phyloP scores from a whole-genome alignment of 2,888 invertebrate genomes.

The Drosophila gaucha region DNA sequence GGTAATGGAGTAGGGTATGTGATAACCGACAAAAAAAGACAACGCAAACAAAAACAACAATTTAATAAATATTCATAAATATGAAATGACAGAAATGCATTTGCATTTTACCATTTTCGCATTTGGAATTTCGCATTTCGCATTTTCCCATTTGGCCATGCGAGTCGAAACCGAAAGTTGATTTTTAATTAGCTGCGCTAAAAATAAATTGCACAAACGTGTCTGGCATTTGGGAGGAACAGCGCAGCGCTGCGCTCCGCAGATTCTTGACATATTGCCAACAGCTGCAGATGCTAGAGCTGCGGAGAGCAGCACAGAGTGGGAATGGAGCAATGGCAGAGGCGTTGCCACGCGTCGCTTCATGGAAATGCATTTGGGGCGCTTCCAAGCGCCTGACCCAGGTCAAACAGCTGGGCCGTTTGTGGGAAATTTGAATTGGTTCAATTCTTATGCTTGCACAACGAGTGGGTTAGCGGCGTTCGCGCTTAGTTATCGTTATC shows the following conservation, averaged over 20 bases:
- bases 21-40: background rate
- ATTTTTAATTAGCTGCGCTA: conserved; percentile 72
- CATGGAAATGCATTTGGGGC: conserved; percentile 62
- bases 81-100: conserved; percentile 57
- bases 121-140: conserved; percentile 39
- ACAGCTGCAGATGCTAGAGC: conserved; percentile 63
- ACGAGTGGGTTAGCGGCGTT: background rate
- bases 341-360: conserved; percentile 64
- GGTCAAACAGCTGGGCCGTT: conserved; percentile 51
- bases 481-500: conserved; percentile 59
- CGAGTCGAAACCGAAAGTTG: conserved; percentile 38
- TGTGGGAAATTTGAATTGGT: conserved; percentile 35
- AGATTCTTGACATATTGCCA: conserved; percentile 80
- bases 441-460: conserved; percentile 7
- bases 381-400: conserved; percentile 27
- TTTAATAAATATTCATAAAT: conserved; percentile 68
- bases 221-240: conserved; percentile 36
- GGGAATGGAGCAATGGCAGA: conserved; percentile 31
- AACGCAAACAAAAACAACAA: background rate
- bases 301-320: background rate
- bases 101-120: conserved; percentile 25
- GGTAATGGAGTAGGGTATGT: background rate
- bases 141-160: conserved; percentile 37
- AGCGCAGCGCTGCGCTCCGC: conserved; percentile 39
- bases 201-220: conserved; percentile 54